A percentile compares a stretch with the other conserved stretches of the same genome.
Evolutionary conservation across 2,113 vertebrate genomes (phyloP).

Genomic region (Petaurus breviceps): DNA sequence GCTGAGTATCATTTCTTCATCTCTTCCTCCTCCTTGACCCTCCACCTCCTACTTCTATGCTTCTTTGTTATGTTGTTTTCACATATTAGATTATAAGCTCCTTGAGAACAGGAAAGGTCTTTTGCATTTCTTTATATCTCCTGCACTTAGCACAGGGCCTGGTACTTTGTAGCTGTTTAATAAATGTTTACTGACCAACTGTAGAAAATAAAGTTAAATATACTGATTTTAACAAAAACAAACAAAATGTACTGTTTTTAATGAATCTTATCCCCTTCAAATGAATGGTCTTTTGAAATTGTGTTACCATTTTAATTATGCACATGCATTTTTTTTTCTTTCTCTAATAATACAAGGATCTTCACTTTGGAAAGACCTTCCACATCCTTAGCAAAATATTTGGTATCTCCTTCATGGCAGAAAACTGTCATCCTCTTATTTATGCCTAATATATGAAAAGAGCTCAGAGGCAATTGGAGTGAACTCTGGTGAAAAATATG

Average conservation of each 20-base stretch:
- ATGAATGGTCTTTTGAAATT: neutral
- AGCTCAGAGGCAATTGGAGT: neutral
- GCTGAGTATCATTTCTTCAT: neutral
- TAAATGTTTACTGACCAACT: neutral
- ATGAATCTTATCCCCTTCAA: neutral
- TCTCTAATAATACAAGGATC: neutral
- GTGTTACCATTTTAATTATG: neutral
- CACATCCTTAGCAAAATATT: neutral
- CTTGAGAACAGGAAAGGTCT: neutral
- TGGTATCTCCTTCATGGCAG: neutral
- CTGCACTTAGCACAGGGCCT: neutral
- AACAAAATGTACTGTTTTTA: neutral
- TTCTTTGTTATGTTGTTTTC: neutral
- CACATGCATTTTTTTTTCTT: no score
- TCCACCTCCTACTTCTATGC: fast-evolving
- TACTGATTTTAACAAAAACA: neutral
- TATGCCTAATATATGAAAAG: neutral
- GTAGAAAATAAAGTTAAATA: neutral
- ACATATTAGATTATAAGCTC: neutral
- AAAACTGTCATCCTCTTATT: neutral
- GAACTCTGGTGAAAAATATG: neutral
- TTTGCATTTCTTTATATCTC: neutral
- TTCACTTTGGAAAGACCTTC: neutral
- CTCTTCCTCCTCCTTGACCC: neutral
- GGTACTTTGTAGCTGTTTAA: neutral